Conservation (phyloP, 2,888 invertebrate genomes). For the Tetropium fuscum region DNA sequence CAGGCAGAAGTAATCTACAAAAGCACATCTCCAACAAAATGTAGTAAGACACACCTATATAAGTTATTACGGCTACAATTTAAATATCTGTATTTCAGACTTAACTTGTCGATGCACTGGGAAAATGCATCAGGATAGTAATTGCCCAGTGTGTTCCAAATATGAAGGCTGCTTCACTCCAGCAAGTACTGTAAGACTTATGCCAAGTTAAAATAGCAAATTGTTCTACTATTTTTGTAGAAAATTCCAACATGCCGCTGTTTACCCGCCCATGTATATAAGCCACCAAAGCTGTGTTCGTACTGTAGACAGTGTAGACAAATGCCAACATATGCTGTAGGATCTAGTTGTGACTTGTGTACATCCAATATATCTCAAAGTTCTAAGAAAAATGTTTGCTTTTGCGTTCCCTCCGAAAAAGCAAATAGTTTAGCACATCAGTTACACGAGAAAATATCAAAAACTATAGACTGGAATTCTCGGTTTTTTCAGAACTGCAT, state of each 20-base stretch:
- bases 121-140: constrained; percentile 23
- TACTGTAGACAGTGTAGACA: constrained; percentile 39
- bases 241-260: background rate
- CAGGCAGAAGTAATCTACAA: constrained; percentile 13
- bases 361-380: constrained; percentile 27
- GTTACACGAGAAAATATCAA: constrained; percentile 42
- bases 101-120: constrained; percentile 18
- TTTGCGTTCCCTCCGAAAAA: constrained; percentile 39
- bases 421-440: constrained; percentile 39
- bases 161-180: constrained; percentile 44
- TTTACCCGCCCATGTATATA: constrained; percentile 1
- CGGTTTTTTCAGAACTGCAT: constrained; percentile 32
- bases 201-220: constrained; percentile 5
- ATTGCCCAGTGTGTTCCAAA: constrained; percentile 43
- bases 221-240: background rate
- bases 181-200: constrained; percentile 10
- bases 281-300: constrained; percentile 30
- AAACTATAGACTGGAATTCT: constrained; percentile 33
- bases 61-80: too few relatives aligned
- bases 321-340: constrained; percentile 16
- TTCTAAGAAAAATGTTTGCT: constrained; percentile 40
- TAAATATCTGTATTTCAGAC: constrained; percentile 12
- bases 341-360: constrained; percentile 31
- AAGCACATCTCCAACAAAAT: constrained; percentile 4
- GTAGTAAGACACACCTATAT: too few relatives aligned